phyloP scores from a whole-genome alignment of 2,113 vertebrate genomes.

The Girardinichthys multiradiatus region DNA sequence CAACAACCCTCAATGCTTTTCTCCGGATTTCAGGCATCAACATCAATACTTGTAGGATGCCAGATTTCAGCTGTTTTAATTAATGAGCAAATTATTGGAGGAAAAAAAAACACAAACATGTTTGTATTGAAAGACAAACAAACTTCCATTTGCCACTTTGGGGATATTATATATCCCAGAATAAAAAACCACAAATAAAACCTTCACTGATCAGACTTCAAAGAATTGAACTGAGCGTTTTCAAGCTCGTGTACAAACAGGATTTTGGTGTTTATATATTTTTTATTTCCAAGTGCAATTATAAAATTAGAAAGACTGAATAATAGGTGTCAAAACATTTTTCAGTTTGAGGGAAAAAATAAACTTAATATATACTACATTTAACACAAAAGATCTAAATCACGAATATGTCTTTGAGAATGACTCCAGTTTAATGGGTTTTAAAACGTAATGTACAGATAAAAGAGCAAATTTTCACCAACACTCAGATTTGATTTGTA shows the following conservation, averaged over 20 bases:
- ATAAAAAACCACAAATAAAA: slow-evolving; percentile 30
- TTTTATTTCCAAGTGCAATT: slow-evolving; percentile 84
- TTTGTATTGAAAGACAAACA: slow-evolving; percentile 70
- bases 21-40: slow-evolving; percentile 66
- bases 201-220: slow-evolving; percentile 70
- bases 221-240: slow-evolving; percentile 70
- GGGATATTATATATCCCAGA: slow-evolving; percentile 78
- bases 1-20: slow-evolving; percentile 58
- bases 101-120: slow-evolving; percentile 36
- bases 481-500: slow-evolving; percentile 42
- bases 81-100: slow-evolving; percentile 38
- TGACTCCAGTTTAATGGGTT: slow-evolving; percentile 48
- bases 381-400: slow-evolving; percentile 38
- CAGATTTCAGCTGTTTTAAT: slow-evolving; percentile 73
- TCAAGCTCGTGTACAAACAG: slow-evolving; percentile 73
- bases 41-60: slow-evolving; percentile 59
- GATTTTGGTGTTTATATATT: slow-evolving; percentile 78
- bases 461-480: slow-evolving; percentile 41
- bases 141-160: slow-evolving; percentile 68
- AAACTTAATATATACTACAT: slow-evolving; percentile 45
- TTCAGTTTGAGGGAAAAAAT: slow-evolving; percentile 62
- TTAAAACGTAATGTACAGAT: slow-evolving; percentile 56
- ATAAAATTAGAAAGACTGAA: slow-evolving; percentile 75
- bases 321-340: slow-evolving; percentile 68
- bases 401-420: slow-evolving; percentile 14